phyloP scores from a whole-genome alignment of 30 jellyfish, hydroid and myxozoan species.

The Mastigias papua region DNA sequence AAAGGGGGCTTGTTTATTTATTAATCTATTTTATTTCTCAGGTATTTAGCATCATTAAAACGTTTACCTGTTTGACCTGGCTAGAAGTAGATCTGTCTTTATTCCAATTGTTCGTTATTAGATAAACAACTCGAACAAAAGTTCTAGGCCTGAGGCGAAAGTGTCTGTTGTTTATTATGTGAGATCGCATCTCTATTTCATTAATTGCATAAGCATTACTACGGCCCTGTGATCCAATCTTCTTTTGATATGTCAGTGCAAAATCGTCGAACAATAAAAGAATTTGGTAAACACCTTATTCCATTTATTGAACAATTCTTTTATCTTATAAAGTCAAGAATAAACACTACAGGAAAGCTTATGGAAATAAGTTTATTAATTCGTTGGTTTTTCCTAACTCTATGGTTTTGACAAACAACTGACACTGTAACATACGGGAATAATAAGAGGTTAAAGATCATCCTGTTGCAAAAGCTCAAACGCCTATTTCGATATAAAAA shows the following conservation, averaged over 20 bases:
- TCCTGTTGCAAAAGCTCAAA: too few relatives aligned
- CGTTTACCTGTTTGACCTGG: neutral
- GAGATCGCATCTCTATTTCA: neutral
- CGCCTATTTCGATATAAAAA: too few relatives aligned
- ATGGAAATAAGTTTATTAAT: neutral
- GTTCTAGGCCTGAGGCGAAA: neutral
- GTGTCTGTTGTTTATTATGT: neutral
- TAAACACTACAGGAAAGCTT: neutral
- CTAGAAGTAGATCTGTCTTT: neutral
- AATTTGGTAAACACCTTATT: neutral
- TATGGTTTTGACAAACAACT: constrained; percentile 22
- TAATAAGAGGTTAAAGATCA: too few relatives aligned
- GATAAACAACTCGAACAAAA: neutral
- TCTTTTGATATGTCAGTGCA: neutral
- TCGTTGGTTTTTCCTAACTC: neutral
- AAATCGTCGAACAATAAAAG: neutral
- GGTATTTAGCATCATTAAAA: too few relatives aligned
- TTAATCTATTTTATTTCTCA: too few relatives aligned
- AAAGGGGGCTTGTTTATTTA: too few relatives aligned
- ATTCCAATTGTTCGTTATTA: neutral
- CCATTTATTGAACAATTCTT: neutral
- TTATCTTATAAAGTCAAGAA: neutral
- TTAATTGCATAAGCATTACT: constrained; percentile 17
- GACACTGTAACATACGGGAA: neutral
- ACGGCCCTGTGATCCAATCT: neutral